Percentiles rank a stretch among this genome's conserved stretches.
Evolutionary conservation across 2,113 vertebrate genomes (phyloP).

Genomic region (Syngnathoides biaculeatus): DNA sequence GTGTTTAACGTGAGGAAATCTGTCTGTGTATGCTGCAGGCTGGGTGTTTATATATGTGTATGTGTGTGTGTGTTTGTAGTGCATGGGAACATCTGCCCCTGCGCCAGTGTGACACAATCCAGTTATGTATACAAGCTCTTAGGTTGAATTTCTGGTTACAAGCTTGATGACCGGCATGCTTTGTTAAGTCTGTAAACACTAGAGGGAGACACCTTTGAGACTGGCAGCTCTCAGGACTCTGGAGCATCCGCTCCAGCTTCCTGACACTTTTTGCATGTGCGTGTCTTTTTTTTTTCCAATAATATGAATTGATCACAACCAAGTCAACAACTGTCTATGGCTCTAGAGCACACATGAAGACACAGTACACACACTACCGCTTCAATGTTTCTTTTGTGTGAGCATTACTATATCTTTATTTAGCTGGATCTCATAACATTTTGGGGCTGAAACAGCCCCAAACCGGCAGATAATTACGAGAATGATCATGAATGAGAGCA

Average conservation of each 20-base stretch:
- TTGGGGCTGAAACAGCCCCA: slow-evolving; percentile 23
- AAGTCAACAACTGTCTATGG: slow-evolving; percentile 39
- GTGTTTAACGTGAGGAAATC: slow-evolving; percentile 65
- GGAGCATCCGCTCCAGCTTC: slow-evolving; percentile 5
- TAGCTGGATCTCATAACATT: slow-evolving; percentile 38
- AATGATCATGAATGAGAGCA: slow-evolving; percentile 44
- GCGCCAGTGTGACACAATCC: slow-evolving; percentile 56
- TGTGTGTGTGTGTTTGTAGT: slow-evolving; percentile 62
- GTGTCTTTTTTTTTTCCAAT: slow-evolving; percentile 22
- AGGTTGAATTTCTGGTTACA: slow-evolving; percentile 13
- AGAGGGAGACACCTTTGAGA: not conserved
- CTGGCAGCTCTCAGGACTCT: not conserved
- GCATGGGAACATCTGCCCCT: slow-evolving; percentile 64
- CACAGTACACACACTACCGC: slow-evolving; percentile 30
- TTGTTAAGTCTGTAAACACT: slow-evolving; percentile 4
- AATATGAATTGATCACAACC: slow-evolving; percentile 36
- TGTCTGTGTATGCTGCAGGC: slow-evolving; percentile 61
- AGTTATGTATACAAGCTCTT: slow-evolving; percentile 48
- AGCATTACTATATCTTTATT: slow-evolving; percentile 17
- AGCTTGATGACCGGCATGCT: slow-evolving; percentile 24
- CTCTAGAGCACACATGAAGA: slow-evolving; percentile 49
- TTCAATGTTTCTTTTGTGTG: slow-evolving; percentile 51
- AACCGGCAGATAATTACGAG: slow-evolving; percentile 40
- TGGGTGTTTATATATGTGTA: slow-evolving; percentile 61
- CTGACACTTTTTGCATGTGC: slow-evolving; percentile 40